Conservation (phyloP, 2,888 invertebrate species). For the Fragum sueziense region DNA sequence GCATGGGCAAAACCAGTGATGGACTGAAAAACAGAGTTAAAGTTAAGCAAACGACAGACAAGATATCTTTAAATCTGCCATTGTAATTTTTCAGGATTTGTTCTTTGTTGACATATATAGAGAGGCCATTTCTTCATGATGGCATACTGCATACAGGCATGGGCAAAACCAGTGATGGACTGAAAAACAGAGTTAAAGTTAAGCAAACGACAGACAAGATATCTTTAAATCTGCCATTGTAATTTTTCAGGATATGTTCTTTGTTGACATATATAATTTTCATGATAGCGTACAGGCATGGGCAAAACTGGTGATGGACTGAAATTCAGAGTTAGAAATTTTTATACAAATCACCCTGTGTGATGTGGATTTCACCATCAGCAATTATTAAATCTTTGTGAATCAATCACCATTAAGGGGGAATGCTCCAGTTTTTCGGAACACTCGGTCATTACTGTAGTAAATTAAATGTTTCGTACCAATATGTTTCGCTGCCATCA, state of each 20-base stretch:
- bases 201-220: too few relatives aligned
- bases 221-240: constrained; percentile 95
- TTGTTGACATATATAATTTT: constrained; percentile 95
- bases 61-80: constrained; percentile 95
- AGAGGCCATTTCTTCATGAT: constrained; percentile 93
- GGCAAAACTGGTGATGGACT: constrained; percentile 91
- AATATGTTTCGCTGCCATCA: too few relatives aligned
- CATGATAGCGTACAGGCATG: constrained; percentile 91
- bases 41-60: too few relatives aligned
- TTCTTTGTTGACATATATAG: constrained; percentile 95
- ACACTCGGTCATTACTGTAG: too few relatives aligned
- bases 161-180: constrained; percentile 91
- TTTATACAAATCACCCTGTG: too few relatives aligned
- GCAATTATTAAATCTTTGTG: too few relatives aligned
- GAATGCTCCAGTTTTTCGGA: too few relatives aligned
- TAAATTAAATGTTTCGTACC: too few relatives aligned
- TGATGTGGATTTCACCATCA: too few relatives aligned
- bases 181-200: too few relatives aligned
- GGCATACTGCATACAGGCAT: constrained; percentile 94
- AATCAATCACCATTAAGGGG: too few relatives aligned
- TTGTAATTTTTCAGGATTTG: constrained; percentile 95
- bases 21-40: constrained; percentile 85
- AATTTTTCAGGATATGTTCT: constrained; percentile 95
- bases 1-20: constrained; percentile 92
- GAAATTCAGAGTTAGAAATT: too few relatives aligned